These are phyloP conservation scores for Cephus pulcher DNA, from an alignment of 2,888 invertebrate genomes.

Conservation along the genomic window DNA sequence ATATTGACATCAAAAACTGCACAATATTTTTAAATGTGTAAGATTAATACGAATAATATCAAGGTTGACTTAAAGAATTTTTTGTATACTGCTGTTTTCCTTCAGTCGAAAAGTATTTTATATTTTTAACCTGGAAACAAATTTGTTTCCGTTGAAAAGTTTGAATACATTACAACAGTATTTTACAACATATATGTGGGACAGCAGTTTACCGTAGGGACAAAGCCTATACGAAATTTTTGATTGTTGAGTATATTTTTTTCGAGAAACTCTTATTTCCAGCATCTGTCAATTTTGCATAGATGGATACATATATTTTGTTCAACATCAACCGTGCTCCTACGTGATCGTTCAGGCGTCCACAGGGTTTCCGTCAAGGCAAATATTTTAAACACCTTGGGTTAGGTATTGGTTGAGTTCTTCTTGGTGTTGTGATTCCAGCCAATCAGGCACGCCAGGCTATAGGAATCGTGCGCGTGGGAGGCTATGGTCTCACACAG, in stretches of 20 bases:
- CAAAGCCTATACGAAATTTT: background rate
- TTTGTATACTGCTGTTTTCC: background rate
- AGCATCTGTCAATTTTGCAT: background rate
- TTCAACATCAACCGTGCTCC: background rate
- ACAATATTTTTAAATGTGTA: background rate
- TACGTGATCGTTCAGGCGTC: slow-evolving; percentile 4
- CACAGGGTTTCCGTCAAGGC: background rate
- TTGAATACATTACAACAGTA: background rate
- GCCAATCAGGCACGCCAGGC: background rate
- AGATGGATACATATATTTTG: background rate
- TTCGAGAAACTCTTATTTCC: background rate
- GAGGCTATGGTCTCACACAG: background rate
- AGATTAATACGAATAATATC: background rate
- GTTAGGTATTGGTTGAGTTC: background rate
- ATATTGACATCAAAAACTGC: background rate
- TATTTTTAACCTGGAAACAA: background rate
- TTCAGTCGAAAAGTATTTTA: background rate
- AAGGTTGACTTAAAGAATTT: no score
- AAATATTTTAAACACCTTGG: background rate
- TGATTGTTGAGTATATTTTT: background rate
- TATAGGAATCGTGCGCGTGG: background rate
- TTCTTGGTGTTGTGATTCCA: background rate
- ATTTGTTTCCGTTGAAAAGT: background rate
- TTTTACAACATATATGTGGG: background rate
- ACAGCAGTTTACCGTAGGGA: background rate